These are phyloP conservation scores for Nansenia antarctica DNA, from an alignment of 2,113 vertebrate genomes.

Conservation along the genomic window DNA sequence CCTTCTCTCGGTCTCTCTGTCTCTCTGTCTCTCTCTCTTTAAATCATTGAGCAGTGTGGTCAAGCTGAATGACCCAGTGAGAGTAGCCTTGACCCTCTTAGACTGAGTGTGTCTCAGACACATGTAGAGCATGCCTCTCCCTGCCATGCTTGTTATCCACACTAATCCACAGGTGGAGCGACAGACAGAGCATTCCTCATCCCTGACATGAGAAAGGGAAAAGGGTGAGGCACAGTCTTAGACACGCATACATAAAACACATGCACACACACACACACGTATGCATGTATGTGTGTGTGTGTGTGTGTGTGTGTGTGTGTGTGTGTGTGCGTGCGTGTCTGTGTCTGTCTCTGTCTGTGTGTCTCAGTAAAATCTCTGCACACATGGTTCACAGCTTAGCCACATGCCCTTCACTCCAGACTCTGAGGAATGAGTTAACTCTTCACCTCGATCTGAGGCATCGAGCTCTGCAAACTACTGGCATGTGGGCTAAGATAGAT, in stretches of 20 bases:
- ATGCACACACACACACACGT: conserved; percentile 17
- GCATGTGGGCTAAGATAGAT: background rate
- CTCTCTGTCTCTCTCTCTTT: background rate
- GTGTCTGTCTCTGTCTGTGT: background rate
- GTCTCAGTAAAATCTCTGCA: conserved; percentile 4
- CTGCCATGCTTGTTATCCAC: conserved; percentile 36
- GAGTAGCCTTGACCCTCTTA: background rate
- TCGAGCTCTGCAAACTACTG: conserved; percentile 1
- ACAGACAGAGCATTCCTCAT: conserved; percentile 27
- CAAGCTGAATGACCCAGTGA: background rate
- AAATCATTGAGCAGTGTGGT: background rate
- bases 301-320: background rate
- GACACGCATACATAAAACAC: background rate
- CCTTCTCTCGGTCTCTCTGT: background rate
- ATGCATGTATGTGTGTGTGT: conserved; percentile 10
- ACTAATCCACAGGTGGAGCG: conserved; percentile 41
- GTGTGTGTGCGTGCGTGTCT: too few relatives aligned
- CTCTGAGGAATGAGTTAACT: background rate
- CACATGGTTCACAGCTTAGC: conserved; percentile 21
- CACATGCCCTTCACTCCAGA: background rate
- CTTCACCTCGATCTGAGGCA: background rate
- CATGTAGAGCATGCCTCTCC: conserved; percentile 30
- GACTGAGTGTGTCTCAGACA: conserved; percentile 15
- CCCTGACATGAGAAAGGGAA: conserved; percentile 31
- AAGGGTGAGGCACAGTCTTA: conserved; percentile 33